Evolutionary conservation across 2,888 invertebrate genomes (phyloP).

Genomic region (Stenodera caucasica): DNA sequence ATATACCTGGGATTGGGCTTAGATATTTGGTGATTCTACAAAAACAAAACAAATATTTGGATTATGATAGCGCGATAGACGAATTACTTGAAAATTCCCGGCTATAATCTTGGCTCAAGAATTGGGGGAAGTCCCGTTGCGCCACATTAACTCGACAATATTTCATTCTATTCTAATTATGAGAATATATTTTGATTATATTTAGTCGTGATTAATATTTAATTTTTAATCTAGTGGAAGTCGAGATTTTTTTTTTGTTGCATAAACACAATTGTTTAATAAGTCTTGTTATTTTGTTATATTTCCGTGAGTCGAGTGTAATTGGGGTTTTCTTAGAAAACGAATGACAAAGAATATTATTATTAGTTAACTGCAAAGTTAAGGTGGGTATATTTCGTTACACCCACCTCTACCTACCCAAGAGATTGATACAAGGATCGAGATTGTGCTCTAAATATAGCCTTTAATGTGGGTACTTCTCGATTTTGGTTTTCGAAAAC

Average conservation of each 20-base stretch:
- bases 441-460: background rate
- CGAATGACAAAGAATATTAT: conserved; percentile 30
- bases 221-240: too few species aligned
- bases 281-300: background rate
- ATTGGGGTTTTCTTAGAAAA: conserved; percentile 31
- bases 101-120: too few species aligned
- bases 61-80: conserved; percentile 14
- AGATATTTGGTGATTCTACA: background rate
- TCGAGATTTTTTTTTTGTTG: background rate
- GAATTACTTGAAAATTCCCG: too few species aligned
- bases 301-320: conserved; percentile 19
- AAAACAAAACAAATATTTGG: conserved; percentile 8
- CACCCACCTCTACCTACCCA: conserved; percentile 25
- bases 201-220: too few species aligned
- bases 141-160: too few species aligned
- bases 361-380: conserved; percentile 26
- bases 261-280: too few species aligned
- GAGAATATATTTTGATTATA: too few species aligned
- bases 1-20: conserved; percentile 26
- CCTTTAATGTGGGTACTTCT: background rate
- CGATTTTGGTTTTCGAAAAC: background rate
- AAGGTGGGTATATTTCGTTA: conserved; percentile 30
- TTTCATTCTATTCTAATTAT: too few species aligned
- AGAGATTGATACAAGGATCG: background rate
- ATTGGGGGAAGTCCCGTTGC: too few species aligned